Percentiles rank a stretch among this genome's conserved stretches.
These are phyloP conservation scores for Sebastes iracundus DNA, from an alignment of 2,797 vertebrate genomes.

Conservation along the genomic window DNA sequence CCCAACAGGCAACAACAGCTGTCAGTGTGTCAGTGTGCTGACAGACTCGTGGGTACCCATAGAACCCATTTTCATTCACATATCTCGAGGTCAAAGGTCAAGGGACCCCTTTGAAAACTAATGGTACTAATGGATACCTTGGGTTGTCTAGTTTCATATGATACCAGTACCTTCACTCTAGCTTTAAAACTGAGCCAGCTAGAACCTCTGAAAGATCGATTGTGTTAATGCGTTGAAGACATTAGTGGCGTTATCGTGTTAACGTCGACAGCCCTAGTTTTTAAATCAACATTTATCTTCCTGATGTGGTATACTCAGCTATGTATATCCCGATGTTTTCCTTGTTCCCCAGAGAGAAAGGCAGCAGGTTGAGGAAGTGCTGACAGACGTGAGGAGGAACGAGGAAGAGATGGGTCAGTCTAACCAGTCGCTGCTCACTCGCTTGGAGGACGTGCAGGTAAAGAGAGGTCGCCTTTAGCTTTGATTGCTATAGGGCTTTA, in stretches of 20 bases:
- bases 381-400: slow-evolving; percentile 82
- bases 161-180: too few relatives aligned
- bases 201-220: too few relatives aligned
- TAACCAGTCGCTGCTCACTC: slow-evolving; percentile 84
- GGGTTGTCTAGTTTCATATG: accelerated
- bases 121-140: too few relatives aligned
- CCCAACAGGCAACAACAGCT: too few relatives aligned
- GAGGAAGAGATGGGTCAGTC: slow-evolving; percentile 84
- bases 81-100: too few relatives aligned
- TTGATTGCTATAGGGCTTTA: accelerated
- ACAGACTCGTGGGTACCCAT: too few relatives aligned
- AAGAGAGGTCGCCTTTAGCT: background rate
- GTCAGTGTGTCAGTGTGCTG: too few relatives aligned
- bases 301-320: background rate
- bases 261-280: background rate
- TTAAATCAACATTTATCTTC: background rate
- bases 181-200: too few relatives aligned
- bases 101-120: too few relatives aligned
- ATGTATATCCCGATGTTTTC: background rate
- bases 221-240: too few relatives aligned
- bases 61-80: too few relatives aligned
- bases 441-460: slow-evolving; percentile 90
- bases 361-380: slow-evolving; percentile 81
- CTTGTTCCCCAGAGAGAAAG: slow-evolving; percentile 84
- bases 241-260: too few relatives aligned